Evolutionary conservation across 2,888 invertebrate genomes (phyloP).

Genomic region (Scaptomyza cyrtandrae): DNA sequence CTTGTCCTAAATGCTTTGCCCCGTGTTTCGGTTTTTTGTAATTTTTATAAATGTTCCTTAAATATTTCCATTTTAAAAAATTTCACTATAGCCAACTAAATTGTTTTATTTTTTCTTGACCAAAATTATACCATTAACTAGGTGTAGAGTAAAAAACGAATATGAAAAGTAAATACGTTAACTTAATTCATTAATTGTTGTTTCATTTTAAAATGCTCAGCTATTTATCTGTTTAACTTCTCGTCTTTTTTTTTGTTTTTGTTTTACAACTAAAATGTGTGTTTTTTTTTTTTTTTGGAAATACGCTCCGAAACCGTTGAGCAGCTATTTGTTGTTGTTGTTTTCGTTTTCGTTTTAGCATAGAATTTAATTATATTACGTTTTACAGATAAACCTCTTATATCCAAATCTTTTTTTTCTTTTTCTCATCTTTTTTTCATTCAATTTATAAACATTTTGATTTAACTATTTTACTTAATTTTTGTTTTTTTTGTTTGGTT

Average conservation of each 20-base stretch:
- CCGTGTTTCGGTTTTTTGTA: conserved; percentile 32
- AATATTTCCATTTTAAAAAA: conserved; percentile 56
- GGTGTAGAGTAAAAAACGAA: conserved; percentile 72
- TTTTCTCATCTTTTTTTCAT: conserved; percentile 10
- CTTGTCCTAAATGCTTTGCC: conserved; percentile 76
- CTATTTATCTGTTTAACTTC: conserved; percentile 35
- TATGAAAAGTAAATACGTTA: conserved; percentile 69
- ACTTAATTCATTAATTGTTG: conserved; percentile 40
- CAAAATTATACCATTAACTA: conserved; percentile 63
- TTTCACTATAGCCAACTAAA: conserved; percentile 58
- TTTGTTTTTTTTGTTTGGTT: conserved; percentile 1
- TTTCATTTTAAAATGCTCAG: conserved; percentile 53
- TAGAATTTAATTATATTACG: conserved; percentile 50
- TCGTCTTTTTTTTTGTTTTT: conserved; percentile 9
- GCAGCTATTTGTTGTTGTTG: conserved; percentile 76
- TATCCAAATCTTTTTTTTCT: conserved; percentile 27
- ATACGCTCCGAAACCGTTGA: conserved; percentile 85
- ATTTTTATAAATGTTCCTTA: conserved; percentile 45
- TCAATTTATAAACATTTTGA: conserved; percentile 73
- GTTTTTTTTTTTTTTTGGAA: conserved; percentile 72
- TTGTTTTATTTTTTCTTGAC: conserved; percentile 26
- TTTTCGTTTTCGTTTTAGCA: conserved; percentile 42
- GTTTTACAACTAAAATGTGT: conserved; percentile 64
- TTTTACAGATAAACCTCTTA: conserved; percentile 34
- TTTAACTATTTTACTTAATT: conserved; percentile 58